Percentiles rank a stretch among this genome's conserved stretches.
Evolutionary conservation across 2,113 vertebrate species (phyloP).

Genomic region (Anarrhichthys ocellatus): DNA sequence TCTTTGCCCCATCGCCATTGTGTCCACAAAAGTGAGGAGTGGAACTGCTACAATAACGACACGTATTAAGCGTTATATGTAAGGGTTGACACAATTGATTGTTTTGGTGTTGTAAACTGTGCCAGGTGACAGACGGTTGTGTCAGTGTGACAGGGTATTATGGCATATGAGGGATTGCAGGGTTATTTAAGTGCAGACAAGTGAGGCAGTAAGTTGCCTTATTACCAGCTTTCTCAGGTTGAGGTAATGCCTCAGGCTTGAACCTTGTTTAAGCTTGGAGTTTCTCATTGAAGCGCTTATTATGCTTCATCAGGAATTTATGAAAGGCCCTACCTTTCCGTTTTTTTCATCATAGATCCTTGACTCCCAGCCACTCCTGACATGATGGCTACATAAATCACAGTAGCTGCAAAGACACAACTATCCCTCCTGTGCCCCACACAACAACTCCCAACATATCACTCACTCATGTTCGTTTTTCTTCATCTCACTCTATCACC

Average conservation of each 20-base stretch:
- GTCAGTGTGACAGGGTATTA: constrained; percentile 17
- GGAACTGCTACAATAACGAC: neutral
- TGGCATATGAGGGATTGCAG: constrained; percentile 24
- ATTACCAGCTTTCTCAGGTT: constrained; percentile 36
- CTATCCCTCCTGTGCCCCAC: constrained; percentile 22
- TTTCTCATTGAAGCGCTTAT: constrained; percentile 54
- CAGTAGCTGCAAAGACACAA: constrained; percentile 38
- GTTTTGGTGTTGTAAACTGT: constrained; percentile 13
- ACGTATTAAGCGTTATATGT: neutral
- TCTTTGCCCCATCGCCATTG: neutral
- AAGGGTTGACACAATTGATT: constrained; percentile 10
- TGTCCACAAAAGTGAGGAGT: constrained; percentile 2
- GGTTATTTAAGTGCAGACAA: constrained; percentile 54
- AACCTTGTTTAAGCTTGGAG: constrained; percentile 39
- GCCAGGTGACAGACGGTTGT: constrained; percentile 39
- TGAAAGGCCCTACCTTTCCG: constrained; percentile 48
- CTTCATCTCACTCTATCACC: constrained; percentile 40
- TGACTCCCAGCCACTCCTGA: constrained; percentile 62
- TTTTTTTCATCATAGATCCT: constrained; percentile 53
- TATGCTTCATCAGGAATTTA: constrained; percentile 68
- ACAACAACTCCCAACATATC: constrained; percentile 11
- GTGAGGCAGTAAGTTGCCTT: constrained; percentile 36
- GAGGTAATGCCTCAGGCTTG: constrained; percentile 42
- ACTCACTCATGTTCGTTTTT: constrained; percentile 34
- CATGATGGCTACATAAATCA: constrained; percentile 76